phyloP scores from a whole-genome alignment of 2,113 vertebrate genomes.

The Alethe diademata region DNA sequence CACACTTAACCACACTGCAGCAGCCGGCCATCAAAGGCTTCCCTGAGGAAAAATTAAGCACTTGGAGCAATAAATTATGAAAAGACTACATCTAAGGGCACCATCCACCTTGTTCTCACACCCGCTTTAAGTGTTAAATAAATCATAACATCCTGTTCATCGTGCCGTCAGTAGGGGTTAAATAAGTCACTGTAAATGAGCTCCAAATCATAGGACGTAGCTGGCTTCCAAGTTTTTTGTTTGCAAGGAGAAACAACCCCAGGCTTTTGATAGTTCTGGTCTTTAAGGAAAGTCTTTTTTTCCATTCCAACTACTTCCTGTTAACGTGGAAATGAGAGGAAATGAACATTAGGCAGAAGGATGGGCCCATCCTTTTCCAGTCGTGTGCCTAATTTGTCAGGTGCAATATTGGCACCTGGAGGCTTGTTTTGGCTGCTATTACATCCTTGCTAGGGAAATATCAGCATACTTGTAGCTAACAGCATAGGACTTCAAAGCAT shows the following conservation, averaged over 20 bases:
- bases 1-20: slow-evolving; percentile 30
- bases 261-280: slow-evolving; percentile 67
- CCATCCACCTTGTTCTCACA: slow-evolving; percentile 83
- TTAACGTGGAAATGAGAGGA: slow-evolving; percentile 85
- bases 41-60: slow-evolving; percentile 82
- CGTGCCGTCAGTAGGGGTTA: slow-evolving; percentile 72
- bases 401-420: slow-evolving; percentile 83
- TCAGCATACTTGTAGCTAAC: slow-evolving; percentile 76
- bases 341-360: slow-evolving; percentile 81
- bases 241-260: slow-evolving; percentile 67
- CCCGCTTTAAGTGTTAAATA: slow-evolving; percentile 82
- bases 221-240: slow-evolving; percentile 72
- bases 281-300: slow-evolving; percentile 79
- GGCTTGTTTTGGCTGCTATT: slow-evolving; percentile 82
- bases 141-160: slow-evolving; percentile 89
- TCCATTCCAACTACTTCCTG: slow-evolving; percentile 88
- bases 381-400: slow-evolving; percentile 93
- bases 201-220: slow-evolving; percentile 63
- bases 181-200: slow-evolving; percentile 69
- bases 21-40: slow-evolving; percentile 75
- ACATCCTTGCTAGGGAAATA: slow-evolving; percentile 77
- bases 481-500: slow-evolving; percentile 78
- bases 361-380: slow-evolving; percentile 89
- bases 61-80: slow-evolving; percentile 81
- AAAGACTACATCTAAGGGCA: slow-evolving; percentile 79